A percentile compares a stretch with the other conserved stretches of the same genome.
These are phyloP conservation scores for Lydus trimaculatus DNA, from an alignment of 2,888 invertebrate species.

Conservation along the genomic window DNA sequence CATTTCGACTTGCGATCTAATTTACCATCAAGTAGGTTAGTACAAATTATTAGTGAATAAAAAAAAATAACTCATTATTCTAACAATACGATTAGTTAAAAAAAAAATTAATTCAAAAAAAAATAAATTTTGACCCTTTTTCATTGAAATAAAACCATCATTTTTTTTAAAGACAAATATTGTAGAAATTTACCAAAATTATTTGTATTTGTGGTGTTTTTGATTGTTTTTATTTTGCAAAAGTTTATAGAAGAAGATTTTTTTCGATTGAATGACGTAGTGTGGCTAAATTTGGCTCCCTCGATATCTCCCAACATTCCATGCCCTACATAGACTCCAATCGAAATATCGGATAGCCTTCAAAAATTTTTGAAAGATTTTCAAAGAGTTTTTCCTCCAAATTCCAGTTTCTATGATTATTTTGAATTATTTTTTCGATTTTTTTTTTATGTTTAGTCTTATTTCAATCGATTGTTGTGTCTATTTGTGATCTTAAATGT, in stretches of 20 bases:
- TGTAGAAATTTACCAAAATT: neutral
- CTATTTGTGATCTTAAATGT: constrained; percentile 17
- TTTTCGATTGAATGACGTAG: neutral
- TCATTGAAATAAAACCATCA: too few species aligned
- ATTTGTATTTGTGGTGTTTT: neutral
- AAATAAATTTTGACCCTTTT: too few species aligned
- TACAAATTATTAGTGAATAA: neutral
- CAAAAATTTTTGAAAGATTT: neutral
- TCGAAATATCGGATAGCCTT: neutral
- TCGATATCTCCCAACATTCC: constrained; percentile 32
- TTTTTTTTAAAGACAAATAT: too few species aligned
- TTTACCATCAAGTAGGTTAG: neutral
- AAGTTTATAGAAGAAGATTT: neutral
- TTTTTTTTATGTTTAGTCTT: neutral
- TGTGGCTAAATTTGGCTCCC: neutral
- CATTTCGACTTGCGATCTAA: neutral
- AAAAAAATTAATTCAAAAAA: too few species aligned
- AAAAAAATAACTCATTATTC: too few species aligned
- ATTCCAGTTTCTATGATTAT: too few species aligned
- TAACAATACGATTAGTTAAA: too few species aligned
- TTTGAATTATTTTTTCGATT: neutral
- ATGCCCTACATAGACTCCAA: constrained; percentile 51
- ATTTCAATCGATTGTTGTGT: too few species aligned
- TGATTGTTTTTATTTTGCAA: too few species aligned
- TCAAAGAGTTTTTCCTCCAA: neutral